Base-by-base conservation (phyloP, 2,888 invertebrate species). In the Gymnocheta viridis region DNA sequence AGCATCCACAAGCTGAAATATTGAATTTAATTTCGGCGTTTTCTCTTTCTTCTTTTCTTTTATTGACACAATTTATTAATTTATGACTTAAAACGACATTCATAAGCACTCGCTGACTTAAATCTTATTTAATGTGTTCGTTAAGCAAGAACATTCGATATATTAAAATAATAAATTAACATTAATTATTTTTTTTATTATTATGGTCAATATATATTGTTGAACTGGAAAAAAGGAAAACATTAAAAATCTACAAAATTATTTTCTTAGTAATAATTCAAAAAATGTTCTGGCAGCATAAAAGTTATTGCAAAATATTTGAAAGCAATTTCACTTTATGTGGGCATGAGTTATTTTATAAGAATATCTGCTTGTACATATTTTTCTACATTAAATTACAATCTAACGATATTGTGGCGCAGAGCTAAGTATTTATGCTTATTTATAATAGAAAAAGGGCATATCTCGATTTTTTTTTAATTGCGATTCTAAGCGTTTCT, bases 71-170 rank as follows among this genome's bases (percentile, higher is more conserved):
- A 32, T 47, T 72, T 17, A 29, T 24, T 58, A 60, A 72, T 47
- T 72, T 72, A 73, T 73, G 60, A 7, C 29, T 29, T 19, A 44
- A 58, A 70, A n/a, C 19, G 44, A 70, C 44, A 58, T 22, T 29
- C 51, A 27, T 44, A 44, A 64, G 27, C 29, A 47, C 19, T 35
- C 9, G 9, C 51, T 22, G 51, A 7, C 41, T 62, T 54, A 64
- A 64, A 54, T 44, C 17, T 29, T 9, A 29, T 49, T 74, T 54
- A 56, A 56, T 69, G 14, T 41, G 62, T 62, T 73, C 32, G 12
- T 62, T 51, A 7, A 27, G 41, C 35, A n/a, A 5, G 12, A 22
- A 51, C 44, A 60, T 24, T n/a, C 4, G 1, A 6, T 66, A 3
- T 27, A 29, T 44, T 12, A 56, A 27, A 38, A 38, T 38, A 38